These are phyloP conservation scores for Silurus lanzhouensis DNA, from an alignment of 2,797 vertebrate species.

Conservation along the genomic window DNA sequence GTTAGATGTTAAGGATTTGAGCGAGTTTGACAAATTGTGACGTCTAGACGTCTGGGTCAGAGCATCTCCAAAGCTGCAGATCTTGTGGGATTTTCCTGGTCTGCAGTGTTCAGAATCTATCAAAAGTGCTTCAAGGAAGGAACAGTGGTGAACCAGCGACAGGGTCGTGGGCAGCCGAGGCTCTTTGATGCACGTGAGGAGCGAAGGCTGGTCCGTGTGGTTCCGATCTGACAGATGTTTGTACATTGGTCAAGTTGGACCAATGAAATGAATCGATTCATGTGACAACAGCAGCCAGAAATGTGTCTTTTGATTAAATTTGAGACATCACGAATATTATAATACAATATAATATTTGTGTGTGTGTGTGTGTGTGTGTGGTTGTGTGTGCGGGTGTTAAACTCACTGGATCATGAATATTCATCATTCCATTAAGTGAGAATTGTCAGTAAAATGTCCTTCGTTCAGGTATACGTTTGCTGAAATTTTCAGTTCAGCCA, in stretches of 20 bases:
- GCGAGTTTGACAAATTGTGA: too few relatives aligned
- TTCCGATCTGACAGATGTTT: not conserved
- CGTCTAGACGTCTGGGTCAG: too few relatives aligned
- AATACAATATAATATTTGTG: not conserved
- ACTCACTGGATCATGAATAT: not conserved
- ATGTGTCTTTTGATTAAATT: not conserved
- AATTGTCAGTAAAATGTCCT: not conserved
- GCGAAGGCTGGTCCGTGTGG: too few relatives aligned
- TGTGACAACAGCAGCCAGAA: not conserved
- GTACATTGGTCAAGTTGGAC: not conserved
- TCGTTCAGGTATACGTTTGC: not conserved
- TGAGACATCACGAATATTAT: not conserved
- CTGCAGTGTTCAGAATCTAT: too few relatives aligned
- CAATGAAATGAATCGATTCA: not conserved
- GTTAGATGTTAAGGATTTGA: too few relatives aligned
- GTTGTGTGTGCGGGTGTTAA: not conserved
- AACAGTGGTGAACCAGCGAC: too few relatives aligned
- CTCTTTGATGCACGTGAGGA: too few relatives aligned
- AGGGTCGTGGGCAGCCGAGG: too few relatives aligned
- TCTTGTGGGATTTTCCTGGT: too few relatives aligned
- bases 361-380: not conserved
- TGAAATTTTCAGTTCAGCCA: slow-evolving; percentile 55
- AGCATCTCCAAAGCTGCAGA: too few relatives aligned
- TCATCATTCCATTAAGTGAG: not conserved
- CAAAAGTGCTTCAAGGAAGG: too few relatives aligned